Conservation (phyloP, 2,797 vertebrate genomes). For the Rhinella marina region DNA sequence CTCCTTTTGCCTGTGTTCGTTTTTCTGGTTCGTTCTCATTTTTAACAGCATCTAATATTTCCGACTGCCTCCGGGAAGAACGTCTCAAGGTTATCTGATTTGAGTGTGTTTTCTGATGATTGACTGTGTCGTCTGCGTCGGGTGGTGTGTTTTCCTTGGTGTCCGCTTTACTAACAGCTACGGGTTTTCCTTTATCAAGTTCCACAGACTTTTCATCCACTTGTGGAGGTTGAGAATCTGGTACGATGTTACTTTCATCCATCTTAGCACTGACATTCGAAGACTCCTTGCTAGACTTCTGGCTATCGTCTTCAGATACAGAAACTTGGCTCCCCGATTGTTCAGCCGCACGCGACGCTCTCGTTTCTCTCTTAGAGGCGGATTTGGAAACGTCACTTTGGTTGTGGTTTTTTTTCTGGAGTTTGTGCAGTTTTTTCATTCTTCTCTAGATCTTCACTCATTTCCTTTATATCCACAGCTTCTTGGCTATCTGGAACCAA, state of each 20-base stretch:
- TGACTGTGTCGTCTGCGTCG: slow-evolving; percentile 56
- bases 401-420: slow-evolving; percentile 36
- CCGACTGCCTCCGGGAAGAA: slow-evolving; percentile 76
- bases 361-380: slow-evolving; percentile 59
- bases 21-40: slow-evolving; percentile 73
- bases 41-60: slow-evolving; percentile 62
- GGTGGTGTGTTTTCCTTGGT: slow-evolving; percentile 76
- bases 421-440: background rate
- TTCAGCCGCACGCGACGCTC: slow-evolving; percentile 67
- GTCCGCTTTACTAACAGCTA: slow-evolving; percentile 64
- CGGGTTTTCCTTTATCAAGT: slow-evolving; percentile 35
- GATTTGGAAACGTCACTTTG: slow-evolving; percentile 61
- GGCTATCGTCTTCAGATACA: slow-evolving; percentile 40
- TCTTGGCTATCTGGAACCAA: slow-evolving; percentile 70
- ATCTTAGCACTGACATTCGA: slow-evolving; percentile 13
- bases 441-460: slow-evolving; percentile 50
- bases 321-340: slow-evolving; percentile 48
- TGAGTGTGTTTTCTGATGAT: slow-evolving; percentile 53
- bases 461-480: background rate
- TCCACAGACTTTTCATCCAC: background rate
- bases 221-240: slow-evolving; percentile 72
- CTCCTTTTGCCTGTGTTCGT: slow-evolving; percentile 70
- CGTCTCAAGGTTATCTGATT: slow-evolving; percentile 76
- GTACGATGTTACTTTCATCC: slow-evolving; percentile 63
- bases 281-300: slow-evolving; percentile 33